A percentile compares a stretch with the other conserved stretches of the same genome.
Evolutionary conservation across 2,797 vertebrate species (phyloP).

Genomic region (Enteromius unitaeniatus): DNA sequence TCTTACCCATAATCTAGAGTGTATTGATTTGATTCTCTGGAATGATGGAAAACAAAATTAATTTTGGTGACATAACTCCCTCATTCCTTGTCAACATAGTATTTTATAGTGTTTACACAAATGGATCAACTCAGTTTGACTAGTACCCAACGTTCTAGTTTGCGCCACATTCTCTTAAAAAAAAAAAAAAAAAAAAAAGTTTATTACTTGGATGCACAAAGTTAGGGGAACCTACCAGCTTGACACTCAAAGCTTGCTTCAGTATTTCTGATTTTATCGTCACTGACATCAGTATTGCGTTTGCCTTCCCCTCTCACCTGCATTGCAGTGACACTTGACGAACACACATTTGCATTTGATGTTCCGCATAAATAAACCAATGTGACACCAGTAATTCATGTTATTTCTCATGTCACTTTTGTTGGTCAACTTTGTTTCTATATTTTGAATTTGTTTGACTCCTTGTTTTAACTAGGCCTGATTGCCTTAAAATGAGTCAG

Average conservation of each 20-base stretch:
- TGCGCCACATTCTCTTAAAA: conserved; percentile 42
- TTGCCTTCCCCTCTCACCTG: conserved; percentile 72
- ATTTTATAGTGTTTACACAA: conserved; percentile 77
- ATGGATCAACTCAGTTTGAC: conserved; percentile 76
- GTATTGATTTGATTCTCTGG: conserved; percentile 71
- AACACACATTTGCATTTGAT: conserved; percentile 45
- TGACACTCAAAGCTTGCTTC: conserved; percentile 53
- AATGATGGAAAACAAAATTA: conserved; percentile 64
- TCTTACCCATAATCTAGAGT: conserved; percentile 69
- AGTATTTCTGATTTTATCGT: conserved; percentile 57
- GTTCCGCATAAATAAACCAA: conserved; percentile 58
- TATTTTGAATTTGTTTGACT: conserved; percentile 33
- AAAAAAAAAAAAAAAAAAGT: conserved; percentile 43
- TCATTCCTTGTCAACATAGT: conserved; percentile 75
- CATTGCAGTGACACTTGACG: conserved; percentile 50
- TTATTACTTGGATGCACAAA: conserved; percentile 49
- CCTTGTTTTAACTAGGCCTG: conserved; percentile 53
- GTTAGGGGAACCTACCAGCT: conserved; percentile 41
- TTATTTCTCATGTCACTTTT: conserved; percentile 33
- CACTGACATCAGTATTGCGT: conserved; percentile 46
- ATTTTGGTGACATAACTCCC: conserved; percentile 55
- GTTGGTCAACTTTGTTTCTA: conserved; percentile 35
- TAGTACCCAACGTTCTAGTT: conserved; percentile 58
- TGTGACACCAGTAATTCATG: conserved; percentile 42
- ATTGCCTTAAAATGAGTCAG: conserved; percentile 59